These are phyloP conservation scores for Anoplolepis gracilipes DNA, from an alignment of 1,140 invertebrate species.

Conservation along the genomic window DNA sequence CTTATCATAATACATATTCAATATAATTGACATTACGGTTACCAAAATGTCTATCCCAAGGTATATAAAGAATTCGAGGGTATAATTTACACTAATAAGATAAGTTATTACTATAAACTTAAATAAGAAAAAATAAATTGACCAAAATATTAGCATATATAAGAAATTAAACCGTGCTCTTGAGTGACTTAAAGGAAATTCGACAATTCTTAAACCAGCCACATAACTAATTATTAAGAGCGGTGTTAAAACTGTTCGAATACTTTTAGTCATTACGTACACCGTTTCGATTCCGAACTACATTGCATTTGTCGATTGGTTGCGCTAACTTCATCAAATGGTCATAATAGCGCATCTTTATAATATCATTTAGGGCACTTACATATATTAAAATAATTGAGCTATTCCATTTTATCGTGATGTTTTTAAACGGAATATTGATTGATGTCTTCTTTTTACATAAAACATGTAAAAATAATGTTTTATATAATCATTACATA, in stretches of 20 bases:
- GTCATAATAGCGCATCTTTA: neutral
- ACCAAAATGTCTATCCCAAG: neutral
- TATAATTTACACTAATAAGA: neutral
- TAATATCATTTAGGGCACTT: neutral
- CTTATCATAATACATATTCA: slow-evolving; percentile 3
- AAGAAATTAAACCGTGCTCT: neutral
- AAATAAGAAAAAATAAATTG: neutral
- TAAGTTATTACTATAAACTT: neutral
- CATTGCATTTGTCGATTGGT: neutral
- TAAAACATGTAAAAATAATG: too few species aligned
- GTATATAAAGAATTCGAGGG: neutral
- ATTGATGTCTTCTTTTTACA: too few species aligned
- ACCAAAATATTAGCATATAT: neutral
- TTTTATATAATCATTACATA: too few species aligned
- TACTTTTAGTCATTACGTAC: neutral
- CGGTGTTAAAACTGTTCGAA: neutral
- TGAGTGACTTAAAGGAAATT: neutral
- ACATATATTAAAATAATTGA: neutral
- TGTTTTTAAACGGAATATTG: too few species aligned
- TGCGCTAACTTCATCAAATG: neutral
- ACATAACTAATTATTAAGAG: neutral
- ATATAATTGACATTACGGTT: neutral
- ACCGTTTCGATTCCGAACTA: neutral
- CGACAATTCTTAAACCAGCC: neutral
- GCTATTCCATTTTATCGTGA: too few species aligned